phyloP scores from a whole-genome alignment of 2,888 invertebrate species.

The Eremobia ochroleuca region DNA sequence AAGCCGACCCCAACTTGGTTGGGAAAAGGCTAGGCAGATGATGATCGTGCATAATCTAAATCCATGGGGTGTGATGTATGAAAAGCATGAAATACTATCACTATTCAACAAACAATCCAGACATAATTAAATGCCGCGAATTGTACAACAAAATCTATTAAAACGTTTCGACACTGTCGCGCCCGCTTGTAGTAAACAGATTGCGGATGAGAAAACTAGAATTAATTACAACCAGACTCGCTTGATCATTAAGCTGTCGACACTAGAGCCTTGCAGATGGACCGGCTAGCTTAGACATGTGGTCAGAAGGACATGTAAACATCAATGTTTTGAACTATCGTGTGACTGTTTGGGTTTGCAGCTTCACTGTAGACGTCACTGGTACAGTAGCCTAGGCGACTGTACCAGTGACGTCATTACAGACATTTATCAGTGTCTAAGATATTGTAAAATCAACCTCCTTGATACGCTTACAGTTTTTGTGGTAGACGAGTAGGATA shows the following conservation, averaged over 20 bases:
- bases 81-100: background rate
- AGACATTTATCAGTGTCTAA: conserved; percentile 53
- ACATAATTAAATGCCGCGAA: conserved; percentile 20
- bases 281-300: conserved; percentile 70
- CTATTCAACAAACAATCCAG: background rate
- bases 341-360: conserved; percentile 80
- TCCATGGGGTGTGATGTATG: background rate
- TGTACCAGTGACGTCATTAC: conserved; percentile 65
- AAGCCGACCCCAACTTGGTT: too few species aligned
- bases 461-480: conserved; percentile 51
- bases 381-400: too few species aligned
- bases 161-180: conserved; percentile 58
- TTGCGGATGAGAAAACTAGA: conserved; percentile 69
- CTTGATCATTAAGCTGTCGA: conserved; percentile 79
- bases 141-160: conserved; percentile 28
- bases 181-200: conserved; percentile 50
- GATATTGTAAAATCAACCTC: conserved; percentile 53
- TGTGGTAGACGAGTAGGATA: conserved; percentile 43
- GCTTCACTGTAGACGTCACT: conserved; percentile 73
- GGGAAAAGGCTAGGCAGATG: too few species aligned
- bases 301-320: conserved; percentile 74
- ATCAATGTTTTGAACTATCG: conserved; percentile 70
- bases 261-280: conserved; percentile 74
- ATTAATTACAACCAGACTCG: conserved; percentile 71
- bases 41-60: background rate